Base-by-base conservation (phyloP, 2,113 vertebrate genomes). In the Gadus macrocephalus region DNA sequence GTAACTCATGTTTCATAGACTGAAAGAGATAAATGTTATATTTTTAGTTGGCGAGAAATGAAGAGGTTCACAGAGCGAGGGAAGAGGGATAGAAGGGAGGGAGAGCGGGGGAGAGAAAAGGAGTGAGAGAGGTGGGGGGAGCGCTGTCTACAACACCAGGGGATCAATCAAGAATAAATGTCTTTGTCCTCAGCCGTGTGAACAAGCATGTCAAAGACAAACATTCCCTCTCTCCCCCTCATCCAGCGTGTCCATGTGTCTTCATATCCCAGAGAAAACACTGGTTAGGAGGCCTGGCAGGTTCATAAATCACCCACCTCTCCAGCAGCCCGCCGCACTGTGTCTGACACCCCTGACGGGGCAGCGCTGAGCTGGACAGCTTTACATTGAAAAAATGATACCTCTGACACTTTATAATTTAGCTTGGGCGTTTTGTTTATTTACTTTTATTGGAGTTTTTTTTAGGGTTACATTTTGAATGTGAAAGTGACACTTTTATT, bases 281-380 rank as follows among this genome's bases (percentile, higher is more conserved):
- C 55, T 16, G 25, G 76, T 78, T 61, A 62, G 15, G 70, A 63
- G 67, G 1, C 4, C 4, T 62, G 78, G 76, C 76, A 80, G 71
- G 69, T 79, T 83, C 81, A 85, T 89, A 84, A 89, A 89, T 90
- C 89, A 89, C 62, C n/a, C 17, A 3, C 65, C 0, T 22, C 77
- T 79, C 73, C 83, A 73, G n/a, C 55, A 5, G 67, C 74, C 77
- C 75, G 73, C 70, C 75, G 78, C 71, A 80, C 81, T 82, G 17
- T 78, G 83, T 68, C 66, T 78, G 84, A 87, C 83, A 82, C 77
- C 42, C 1, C 1, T 62, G 71, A 79, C 65, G 72, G 70, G 72
- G 15, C 64, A 67, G 62, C 11, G 74, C 67, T 66, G 15, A 38
- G 61, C 11, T 19, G 20, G 60, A 62, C n/a, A 14, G 12, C 53